Evolutionary conservation across 2,113 vertebrate species (phyloP).

Genomic region (Nymphicus hollandicus): DNA sequence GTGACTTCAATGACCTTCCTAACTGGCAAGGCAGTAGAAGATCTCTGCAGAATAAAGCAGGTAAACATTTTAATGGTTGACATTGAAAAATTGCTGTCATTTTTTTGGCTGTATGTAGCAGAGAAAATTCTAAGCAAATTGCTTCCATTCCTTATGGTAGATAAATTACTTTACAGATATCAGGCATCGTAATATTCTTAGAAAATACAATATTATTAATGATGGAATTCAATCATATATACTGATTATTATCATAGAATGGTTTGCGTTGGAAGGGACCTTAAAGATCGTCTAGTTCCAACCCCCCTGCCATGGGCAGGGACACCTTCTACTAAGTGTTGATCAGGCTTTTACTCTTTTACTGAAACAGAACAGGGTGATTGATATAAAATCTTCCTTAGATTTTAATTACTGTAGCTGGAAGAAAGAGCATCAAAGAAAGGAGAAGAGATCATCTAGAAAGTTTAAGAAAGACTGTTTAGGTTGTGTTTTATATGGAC

Average conservation of each 20-base stretch:
- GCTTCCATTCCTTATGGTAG: neutral
- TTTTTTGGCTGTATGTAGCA: neutral
- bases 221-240: neutral
- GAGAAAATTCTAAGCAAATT: neutral
- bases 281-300: neutral
- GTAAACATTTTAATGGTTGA: constrained; percentile 70
- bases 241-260: neutral
- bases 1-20: constrained; percentile 97
- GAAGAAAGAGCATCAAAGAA: neutral
- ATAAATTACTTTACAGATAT: neutral
- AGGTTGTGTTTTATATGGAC: neutral
- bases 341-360: neutral
- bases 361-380: neutral
- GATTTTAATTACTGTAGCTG: neutral
- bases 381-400: neutral
- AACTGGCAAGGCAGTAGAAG: constrained; percentile 93
- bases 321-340: neutral
- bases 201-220: neutral
- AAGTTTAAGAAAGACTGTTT: neutral
- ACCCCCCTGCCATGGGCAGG: neutral
- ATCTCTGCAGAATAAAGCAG: constrained; percentile 98
- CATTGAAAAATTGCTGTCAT: neutral
- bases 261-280: neutral
- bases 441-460: neutral
- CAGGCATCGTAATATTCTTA: neutral